Evolutionary conservation across 2,797 vertebrate genomes (phyloP).

Genomic region (Manis pentadactyla): DNA sequence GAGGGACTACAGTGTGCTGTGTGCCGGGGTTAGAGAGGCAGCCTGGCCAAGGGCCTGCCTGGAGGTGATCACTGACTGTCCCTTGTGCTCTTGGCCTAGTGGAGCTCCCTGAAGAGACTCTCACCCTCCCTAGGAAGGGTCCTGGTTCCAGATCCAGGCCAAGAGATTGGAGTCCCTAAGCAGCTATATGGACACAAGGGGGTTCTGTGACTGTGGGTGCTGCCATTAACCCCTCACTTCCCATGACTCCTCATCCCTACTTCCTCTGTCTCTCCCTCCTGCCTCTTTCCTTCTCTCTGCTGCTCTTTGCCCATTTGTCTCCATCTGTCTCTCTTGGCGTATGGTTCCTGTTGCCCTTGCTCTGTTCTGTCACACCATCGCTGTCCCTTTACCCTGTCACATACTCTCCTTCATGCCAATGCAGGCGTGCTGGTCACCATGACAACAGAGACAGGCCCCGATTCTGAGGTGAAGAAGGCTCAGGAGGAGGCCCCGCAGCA

Average conservation of each 20-base stretch:
- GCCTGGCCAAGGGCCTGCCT: background rate
- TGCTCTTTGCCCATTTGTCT: slow-evolving; percentile 58
- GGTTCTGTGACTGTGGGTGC: background rate
- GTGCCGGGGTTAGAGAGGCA: background rate
- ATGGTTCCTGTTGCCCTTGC: slow-evolving; percentile 66
- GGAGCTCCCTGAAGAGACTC: background rate
- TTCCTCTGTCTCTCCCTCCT: background rate
- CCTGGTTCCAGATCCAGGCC: background rate
- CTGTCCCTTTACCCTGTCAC: background rate
- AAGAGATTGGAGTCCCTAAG: background rate
- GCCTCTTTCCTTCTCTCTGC: background rate
- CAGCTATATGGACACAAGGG: background rate
- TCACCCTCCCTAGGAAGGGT: background rate
- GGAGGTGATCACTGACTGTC: background rate
- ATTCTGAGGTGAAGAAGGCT: slow-evolving; percentile 88
- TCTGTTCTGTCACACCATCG: slow-evolving; percentile 6
- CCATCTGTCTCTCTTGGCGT: slow-evolving; percentile 70
- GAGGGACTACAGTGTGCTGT: background rate
- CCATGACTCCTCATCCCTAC: background rate
- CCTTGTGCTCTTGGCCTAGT: background rate
- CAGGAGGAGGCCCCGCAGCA: slow-evolving; percentile 88
- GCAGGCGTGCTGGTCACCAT: slow-evolving; percentile 89
- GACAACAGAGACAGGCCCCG: slow-evolving; percentile 89
- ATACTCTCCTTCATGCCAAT: slow-evolving; percentile 77
- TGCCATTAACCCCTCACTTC: background rate